Base-by-base conservation (phyloP, 2,888 invertebrate species). In the Phortica magna region DNA sequence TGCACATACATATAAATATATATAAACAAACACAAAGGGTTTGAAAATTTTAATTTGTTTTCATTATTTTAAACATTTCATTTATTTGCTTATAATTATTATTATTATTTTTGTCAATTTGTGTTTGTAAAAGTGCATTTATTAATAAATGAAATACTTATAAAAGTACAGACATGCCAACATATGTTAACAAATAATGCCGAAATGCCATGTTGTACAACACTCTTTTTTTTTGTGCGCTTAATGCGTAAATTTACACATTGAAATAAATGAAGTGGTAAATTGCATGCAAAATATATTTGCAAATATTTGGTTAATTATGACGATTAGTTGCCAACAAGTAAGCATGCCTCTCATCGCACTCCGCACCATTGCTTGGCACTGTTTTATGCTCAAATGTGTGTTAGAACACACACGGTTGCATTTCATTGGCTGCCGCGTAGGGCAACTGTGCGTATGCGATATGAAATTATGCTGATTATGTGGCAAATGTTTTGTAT, bases 261-360 rank as follows among this genome's bases (percentile, higher is more conserved):
- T 14, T 12, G 14, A 22, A 22, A 22, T n/a, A 53, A 53, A 53
- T 53, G 53, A 53, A 53, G 53, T n/a, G 53, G 4, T 2, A 53
- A 53, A 53, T 53, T 53, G 53, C n/a, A 14, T 53, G 53, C 12
- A 53, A 53, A 53, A 53, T 53, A 53, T 53, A 12, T 12, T 12
- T n/a, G 12, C 14, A 55, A 55, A 55, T 17, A 22, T 59, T 59
- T 31, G 31, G 64, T 64, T 64, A 64, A 31, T 31, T 64, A 64
- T 64, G 39, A 64, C 64, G 39, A 22, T 64, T 64, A 64, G 64
- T 64, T 64, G 64, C 59, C 59, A 59, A 19, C 17, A 59, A 59
- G 19, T 59, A 59, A 59, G 17, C 31, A 2, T 31, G 1, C 3
- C 19, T 22, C 9, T 59, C 22, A 10, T 17, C 22, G 9, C 10